Conservation (phyloP, 2,797 vertebrate genomes). For the Chanos chanos region DNA sequence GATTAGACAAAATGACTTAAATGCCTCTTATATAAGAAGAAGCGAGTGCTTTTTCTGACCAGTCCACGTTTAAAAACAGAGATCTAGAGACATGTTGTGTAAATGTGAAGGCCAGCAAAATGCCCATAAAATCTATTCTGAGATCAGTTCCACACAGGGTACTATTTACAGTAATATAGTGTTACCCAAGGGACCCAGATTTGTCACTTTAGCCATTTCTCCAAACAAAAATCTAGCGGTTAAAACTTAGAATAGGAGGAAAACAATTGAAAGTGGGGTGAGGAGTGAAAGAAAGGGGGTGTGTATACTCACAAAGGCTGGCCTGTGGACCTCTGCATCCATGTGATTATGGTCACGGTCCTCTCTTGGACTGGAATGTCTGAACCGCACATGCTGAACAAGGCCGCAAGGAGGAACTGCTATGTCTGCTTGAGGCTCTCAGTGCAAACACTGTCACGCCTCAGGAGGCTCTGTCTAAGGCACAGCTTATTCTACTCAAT, state of each 20-base stretch:
- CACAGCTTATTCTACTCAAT: conserved; percentile 37
- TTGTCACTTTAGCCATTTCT: conserved; percentile 29
- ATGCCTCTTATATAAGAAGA: not conserved
- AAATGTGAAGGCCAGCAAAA: conserved; percentile 27
- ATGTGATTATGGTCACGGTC: conserved; percentile 50
- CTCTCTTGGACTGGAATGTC: conserved; percentile 50
- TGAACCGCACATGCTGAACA: conserved; percentile 41
- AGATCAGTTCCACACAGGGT: conserved; percentile 32
- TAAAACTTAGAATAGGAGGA: conserved; percentile 33
- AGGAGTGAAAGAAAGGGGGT: not conserved
- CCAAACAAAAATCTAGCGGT: conserved; percentile 39
- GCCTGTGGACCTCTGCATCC: conserved; percentile 22
- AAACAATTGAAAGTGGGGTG: conserved; percentile 26
- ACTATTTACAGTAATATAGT: conserved; percentile 34
- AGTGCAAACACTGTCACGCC: conserved; percentile 40
- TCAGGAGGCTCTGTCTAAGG: conserved; percentile 32
- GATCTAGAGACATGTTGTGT: conserved; percentile 14
- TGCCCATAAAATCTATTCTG: conserved; percentile 31
- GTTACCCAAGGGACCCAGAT: conserved; percentile 12
- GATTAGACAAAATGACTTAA: not conserved
- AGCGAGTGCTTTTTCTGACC: conserved; percentile 33
- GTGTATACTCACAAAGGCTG: conserved; percentile 13
- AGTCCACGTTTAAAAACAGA: conserved; percentile 25
- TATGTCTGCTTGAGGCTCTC: conserved; percentile 29
- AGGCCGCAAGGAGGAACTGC: conserved; percentile 16